Evolutionary conservation across 2,888 invertebrate species (phyloP).

Genomic region (Lutraria lutraria): DNA sequence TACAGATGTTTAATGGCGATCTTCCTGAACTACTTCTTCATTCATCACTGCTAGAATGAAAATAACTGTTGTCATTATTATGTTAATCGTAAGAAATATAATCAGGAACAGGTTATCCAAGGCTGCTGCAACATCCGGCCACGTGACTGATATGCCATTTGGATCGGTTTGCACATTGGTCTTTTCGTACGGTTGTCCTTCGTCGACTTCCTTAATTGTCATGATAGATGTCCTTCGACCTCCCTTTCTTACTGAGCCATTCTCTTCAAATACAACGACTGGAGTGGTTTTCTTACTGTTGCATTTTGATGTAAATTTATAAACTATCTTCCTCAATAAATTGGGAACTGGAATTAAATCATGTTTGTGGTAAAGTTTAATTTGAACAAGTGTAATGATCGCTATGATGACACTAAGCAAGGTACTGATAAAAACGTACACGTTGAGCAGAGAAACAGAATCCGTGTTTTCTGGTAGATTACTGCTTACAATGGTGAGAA

Average conservation of each 20-base stretch:
- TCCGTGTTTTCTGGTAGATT: slow-evolving; percentile 67
- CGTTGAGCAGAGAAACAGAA: slow-evolving; percentile 54
- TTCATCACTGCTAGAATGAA: slow-evolving; percentile 27
- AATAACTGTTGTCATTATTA: slow-evolving; percentile 20
- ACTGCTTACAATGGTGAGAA: slow-evolving; percentile 64
- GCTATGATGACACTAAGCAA: slow-evolving; percentile 59
- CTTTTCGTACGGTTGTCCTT: background rate
- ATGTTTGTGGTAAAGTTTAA: slow-evolving; percentile 51
- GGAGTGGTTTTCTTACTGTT: background rate
- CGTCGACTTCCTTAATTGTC: background rate
- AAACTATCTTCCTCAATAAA: background rate
- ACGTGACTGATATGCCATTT: slow-evolving; percentile 30
- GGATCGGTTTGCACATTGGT: background rate
- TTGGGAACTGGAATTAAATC: slow-evolving; percentile 19
- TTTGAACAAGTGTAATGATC: slow-evolving; percentile 56
- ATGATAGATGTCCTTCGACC: background rate
- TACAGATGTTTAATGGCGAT: background rate
- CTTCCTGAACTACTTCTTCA: slow-evolving; percentile 27
- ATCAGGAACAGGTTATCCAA: slow-evolving; percentile 54
- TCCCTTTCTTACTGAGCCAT: background rate
- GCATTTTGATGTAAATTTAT: background rate
- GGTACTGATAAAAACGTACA: slow-evolving; percentile 58
- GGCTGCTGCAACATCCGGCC: slow-evolving; percentile 56
- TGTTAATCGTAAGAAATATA: slow-evolving; percentile 48
- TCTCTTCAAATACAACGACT: background rate